A percentile compares a stretch with the other conserved stretches of the same genome.
Evolutionary conservation across 2,797 vertebrate species (phyloP).

Genomic region (Paguma larvata): DNA sequence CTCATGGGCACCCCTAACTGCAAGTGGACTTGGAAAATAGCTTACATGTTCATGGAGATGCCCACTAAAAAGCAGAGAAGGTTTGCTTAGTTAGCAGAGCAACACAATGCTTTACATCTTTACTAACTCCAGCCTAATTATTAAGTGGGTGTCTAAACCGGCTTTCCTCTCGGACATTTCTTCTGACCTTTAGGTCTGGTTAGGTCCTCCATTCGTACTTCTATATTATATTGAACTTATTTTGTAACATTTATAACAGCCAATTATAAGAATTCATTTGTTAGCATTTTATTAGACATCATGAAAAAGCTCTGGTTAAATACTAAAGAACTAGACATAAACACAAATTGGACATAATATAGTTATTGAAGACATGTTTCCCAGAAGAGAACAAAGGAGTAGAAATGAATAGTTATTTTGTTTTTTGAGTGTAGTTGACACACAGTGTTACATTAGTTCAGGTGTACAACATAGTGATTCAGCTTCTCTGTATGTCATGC

Average conservation of each 20-base stretch:
- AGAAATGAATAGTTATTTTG: background rate
- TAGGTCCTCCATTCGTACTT: background rate
- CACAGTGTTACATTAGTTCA: background rate
- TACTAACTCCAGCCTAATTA: fast-evolving
- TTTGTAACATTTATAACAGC: background rate
- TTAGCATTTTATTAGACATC: background rate
- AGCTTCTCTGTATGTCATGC: background rate
- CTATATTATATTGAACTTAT: background rate
- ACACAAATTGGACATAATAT: background rate
- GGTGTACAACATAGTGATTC: background rate
- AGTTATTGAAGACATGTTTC: background rate
- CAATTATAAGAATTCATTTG: background rate
- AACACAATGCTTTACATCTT: background rate
- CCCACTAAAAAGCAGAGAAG: background rate
- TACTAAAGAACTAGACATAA: background rate
- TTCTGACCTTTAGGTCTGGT: background rate
- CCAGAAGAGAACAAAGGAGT: background rate
- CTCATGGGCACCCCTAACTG: too few species aligned
- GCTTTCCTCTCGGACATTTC: fast-evolving
- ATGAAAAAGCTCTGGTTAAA: background rate
- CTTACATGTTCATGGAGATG: background rate
- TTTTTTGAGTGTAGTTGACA: background rate
- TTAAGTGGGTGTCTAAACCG: too few species aligned
- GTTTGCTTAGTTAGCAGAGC: background rate
- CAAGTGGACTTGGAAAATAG: background rate